These are phyloP conservation scores for Odontomachus brunneus DNA, from an alignment of 1,140 invertebrate species.

Conservation along the genomic window DNA sequence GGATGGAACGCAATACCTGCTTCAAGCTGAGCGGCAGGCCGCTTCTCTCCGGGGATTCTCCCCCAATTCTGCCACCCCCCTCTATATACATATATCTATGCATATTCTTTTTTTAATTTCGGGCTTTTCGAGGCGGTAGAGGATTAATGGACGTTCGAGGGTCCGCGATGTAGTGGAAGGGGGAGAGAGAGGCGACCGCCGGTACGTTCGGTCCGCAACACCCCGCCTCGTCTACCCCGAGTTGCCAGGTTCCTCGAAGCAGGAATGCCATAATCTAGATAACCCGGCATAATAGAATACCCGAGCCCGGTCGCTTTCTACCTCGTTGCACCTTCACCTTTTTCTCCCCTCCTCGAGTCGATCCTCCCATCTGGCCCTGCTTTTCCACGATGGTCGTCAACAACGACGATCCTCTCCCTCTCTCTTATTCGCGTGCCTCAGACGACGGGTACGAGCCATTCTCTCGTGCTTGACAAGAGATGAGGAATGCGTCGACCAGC, in stretches of 20 bases:
- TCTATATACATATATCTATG: constrained; percentile 60
- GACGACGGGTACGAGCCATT: constrained; percentile 23
- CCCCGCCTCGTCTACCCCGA: constrained; percentile 69
- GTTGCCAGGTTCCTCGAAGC: constrained; percentile 78
- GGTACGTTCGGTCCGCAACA: constrained; percentile 61
- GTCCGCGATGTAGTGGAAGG: constrained; percentile 30
- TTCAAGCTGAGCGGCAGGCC: constrained; percentile 14
- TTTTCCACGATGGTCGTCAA: constrained; percentile 65
- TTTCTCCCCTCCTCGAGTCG: constrained; percentile 65
- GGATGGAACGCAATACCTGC: constrained; percentile 55
- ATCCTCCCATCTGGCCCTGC: constrained; percentile 39
- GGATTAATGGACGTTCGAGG: constrained; percentile 61
- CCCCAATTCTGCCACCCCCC: constrained; percentile 12
- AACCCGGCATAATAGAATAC: constrained; percentile 84
- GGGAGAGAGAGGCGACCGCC: constrained; percentile 19
- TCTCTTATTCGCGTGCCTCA: not conserved
- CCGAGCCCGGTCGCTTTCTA: constrained; percentile 79
- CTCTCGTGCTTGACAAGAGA: constrained; percentile 58
- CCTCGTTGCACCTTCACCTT: constrained; percentile 81
- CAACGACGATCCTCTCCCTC: not conserved
- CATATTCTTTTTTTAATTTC: constrained; percentile 79
- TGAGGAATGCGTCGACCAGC: constrained; percentile 52
- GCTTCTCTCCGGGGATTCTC: constrained; percentile 35
- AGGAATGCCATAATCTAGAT: constrained; percentile 85
- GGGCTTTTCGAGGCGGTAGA: constrained; percentile 60